Base-by-base conservation (phyloP, 2,113 vertebrate species). In the Antennarius striatus region DNA sequence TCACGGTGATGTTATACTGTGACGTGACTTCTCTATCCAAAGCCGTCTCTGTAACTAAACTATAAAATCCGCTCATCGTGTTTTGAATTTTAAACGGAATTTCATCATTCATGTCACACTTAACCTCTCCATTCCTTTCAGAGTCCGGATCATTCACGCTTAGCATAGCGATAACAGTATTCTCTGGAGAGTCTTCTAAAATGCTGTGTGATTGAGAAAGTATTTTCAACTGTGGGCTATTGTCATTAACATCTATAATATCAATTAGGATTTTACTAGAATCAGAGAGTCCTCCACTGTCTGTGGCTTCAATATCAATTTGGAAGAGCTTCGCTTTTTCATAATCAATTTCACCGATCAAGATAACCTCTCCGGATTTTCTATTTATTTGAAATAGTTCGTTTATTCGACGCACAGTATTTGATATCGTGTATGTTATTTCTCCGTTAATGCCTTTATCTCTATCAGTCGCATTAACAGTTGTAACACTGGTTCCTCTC, bases 171-270 rank as follows among this genome's bases (percentile, higher is more conserved):
- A 90, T 63, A 0, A 90, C 73, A n/a, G 80, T 90, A 43, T 75
- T 84, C 13, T 80, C 75, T 14, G 63, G 46, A 6, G 83, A 82
- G 47, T 89, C 64, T 55, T 91, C 91, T 62, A 62, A 75, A 78
- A 94, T 73, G 0, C 39, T 69, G 16, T 65, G 72, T 55, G 88
- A 89, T 1, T 85, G 59, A 9, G 84, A 91, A 0, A 84, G 85
- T 29, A 93, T 79, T 53, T 80, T 91, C 16, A 95, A 52, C 22
- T 91, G 84, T 30, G 93, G 93, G 4, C 72, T 81, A 64, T 92
- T 95, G 63, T 95, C 93, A 82, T 94, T 95, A 0, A 91, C 84
- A 83, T 94, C 93, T 32, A 58, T 75, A 14, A 94, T 54, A 68
- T 93, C 92, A 39, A 93, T 83, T 2, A 91, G 5, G 0, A 95